Conservation (phyloP, 2,113 vertebrate genomes). For the Camelus dromedarius region DNA sequence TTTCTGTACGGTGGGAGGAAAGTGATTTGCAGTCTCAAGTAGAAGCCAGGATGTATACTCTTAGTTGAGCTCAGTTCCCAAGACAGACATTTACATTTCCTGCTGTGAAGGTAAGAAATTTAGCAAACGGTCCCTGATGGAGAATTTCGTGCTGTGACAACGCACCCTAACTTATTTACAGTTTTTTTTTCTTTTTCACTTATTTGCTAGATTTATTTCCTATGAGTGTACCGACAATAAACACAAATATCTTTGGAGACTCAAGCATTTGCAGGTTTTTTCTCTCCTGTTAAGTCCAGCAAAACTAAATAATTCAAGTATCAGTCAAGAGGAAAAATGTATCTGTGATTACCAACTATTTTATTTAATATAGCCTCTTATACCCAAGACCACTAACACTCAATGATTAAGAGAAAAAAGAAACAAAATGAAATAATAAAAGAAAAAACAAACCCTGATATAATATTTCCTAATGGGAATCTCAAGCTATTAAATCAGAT, state of each 20-base stretch:
- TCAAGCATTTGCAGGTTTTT: background rate
- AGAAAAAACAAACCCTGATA: background rate
- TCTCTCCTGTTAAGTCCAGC: background rate
- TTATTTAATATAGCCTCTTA: background rate
- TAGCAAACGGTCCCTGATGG: background rate
- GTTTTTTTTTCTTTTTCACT: background rate
- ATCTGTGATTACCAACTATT: background rate
- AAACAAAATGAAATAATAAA: background rate
- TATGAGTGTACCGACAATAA: background rate
- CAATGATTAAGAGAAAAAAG: background rate
- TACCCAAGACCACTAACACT: background rate
- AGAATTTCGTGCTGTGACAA: background rate
- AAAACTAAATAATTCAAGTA: background rate
- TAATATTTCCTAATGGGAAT: conserved; percentile 20
- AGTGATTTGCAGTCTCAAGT: background rate
- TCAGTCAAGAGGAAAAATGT: background rate
- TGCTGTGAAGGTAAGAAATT: background rate
- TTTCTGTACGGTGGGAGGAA: background rate
- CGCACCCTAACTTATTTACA: background rate
- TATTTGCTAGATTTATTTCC: background rate
- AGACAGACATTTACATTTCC: background rate
- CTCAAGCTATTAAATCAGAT: conserved; percentile 17
- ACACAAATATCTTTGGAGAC: background rate
- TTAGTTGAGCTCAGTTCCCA: background rate
- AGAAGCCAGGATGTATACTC: background rate